Base-by-base conservation (phyloP, 2,797 vertebrate species). In the Tadarida brasiliensis region DNA sequence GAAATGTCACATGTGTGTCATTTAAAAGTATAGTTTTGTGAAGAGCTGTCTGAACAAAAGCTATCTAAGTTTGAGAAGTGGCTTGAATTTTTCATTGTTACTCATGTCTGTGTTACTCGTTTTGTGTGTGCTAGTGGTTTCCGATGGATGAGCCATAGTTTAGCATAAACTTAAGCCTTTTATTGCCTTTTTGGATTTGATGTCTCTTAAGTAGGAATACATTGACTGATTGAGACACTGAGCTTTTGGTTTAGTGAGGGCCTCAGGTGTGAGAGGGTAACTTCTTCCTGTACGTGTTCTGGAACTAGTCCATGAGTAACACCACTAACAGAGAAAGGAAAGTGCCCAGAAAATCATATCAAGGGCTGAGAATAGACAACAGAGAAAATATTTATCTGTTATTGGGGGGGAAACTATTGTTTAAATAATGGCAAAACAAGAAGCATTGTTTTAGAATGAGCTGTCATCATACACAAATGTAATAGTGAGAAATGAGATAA, bases 131-230 rank as follows among this genome's bases (percentile, higher is more conserved):
- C 26, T 65, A n/a, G 71, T 19, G 47, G 54, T 91, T 84, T 7
- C 63, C 71, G 70, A 0, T 93, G 44, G 9, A 54, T 94, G 35
- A 81, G 67, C 35, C 22, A 59, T 73, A 35, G n/a, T n/a, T 24
- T 51, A 71, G 56, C 24, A 51, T 80, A 82, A 94, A 87, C 9
- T 57, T 87, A 68, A 93, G 35, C 49, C 15, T 76, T 80, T 51
- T 61, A 65, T 59, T 94, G 68, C 56, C 56, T 94, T 91, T 90
- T 68, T 49, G 70, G 57, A 68, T 92, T 95, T 76, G 47, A 81
- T 56, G 39, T 90, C 22, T 95, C 30, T 81, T 77, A 83, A 74
- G 10, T 63, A 39, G 54, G 47, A 84, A 91, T 82, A 76, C 83
- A 35, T 35, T 26, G 17, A 7, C 49, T 81, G 10, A 49, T 3